Percentiles rank a stretch among this genome's conserved stretches.
phyloP scores from a whole-genome alignment of 1,140 invertebrate species.

The Agrypnia vestita region DNA sequence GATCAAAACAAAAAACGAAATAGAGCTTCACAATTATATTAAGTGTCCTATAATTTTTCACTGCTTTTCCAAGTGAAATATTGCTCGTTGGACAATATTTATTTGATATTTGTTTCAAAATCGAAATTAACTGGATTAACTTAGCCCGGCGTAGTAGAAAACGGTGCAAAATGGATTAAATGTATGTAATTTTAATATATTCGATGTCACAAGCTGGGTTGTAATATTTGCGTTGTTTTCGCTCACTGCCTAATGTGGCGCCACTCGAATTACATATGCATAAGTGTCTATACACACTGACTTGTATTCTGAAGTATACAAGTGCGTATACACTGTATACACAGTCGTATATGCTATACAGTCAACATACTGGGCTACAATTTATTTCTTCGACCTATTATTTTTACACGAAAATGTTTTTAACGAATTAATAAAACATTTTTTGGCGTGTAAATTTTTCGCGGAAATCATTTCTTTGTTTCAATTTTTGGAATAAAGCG shows the following conservation, averaged over 20 bases:
- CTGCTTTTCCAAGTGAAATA: not conserved
- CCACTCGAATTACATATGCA: constrained; percentile 30
- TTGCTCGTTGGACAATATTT: constrained; percentile 2
- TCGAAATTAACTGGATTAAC: constrained; percentile 27
- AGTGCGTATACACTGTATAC: not conserved
- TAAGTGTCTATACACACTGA: not conserved
- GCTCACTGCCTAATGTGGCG: constrained; percentile 41
- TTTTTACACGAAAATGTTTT: constrained; percentile 26
- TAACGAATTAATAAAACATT: constrained; percentile 9
- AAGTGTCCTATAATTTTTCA: no score
- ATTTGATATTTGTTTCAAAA: constrained; percentile 31
- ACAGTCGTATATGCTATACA: not conserved
- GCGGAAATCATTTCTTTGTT: not conserved
- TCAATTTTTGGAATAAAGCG: no score
- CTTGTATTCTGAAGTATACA: not conserved
- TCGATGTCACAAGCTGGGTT: constrained; percentile 34
- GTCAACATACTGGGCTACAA: not conserved
- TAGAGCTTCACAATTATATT: no score
- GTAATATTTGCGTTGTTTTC: constrained; percentile 36
- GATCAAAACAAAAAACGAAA: no score
- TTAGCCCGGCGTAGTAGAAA: not conserved
- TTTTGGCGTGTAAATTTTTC: no score
- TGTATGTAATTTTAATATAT: constrained; percentile 53
- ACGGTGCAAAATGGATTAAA: constrained; percentile 46
- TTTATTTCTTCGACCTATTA: constrained; percentile 30